These are phyloP conservation scores for Polydesmus complanatus DNA, from an alignment of 2,888 invertebrate species.

Conservation along the genomic window DNA sequence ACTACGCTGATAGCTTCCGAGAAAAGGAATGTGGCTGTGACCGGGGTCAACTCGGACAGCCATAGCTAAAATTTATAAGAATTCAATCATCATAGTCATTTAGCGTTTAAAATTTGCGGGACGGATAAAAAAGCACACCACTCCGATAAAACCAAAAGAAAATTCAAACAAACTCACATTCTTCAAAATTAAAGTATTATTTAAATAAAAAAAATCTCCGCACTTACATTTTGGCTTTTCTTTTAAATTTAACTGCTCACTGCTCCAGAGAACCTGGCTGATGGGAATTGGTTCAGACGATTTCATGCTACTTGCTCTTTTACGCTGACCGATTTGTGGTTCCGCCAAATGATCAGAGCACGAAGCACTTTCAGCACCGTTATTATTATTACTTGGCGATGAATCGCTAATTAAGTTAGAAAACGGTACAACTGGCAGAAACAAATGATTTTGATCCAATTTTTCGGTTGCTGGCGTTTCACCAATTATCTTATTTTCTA, in stretches of 20 bases:
- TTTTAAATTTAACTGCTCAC: conserved; percentile 5
- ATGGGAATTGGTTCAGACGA: conserved; percentile 63
- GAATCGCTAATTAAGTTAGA: too few species aligned
- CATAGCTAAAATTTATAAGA: neutral
- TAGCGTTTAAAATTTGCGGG: too few species aligned
- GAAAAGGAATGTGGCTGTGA: neutral
- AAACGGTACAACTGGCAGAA: neutral
- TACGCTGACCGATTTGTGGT: neutral
- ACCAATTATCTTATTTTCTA: too few species aligned
- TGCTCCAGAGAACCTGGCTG: neutral
- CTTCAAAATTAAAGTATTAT: neutral
- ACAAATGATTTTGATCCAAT: neutral
- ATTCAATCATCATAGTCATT: neutral
- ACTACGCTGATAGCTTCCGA: conserved; percentile 17
- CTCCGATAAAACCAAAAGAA: too few species aligned
- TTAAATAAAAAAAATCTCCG: neutral
- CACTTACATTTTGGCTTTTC: conserved; percentile 11
- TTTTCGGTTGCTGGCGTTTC: neutral
- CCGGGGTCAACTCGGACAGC: conserved; percentile 4
- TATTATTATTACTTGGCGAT: too few species aligned
- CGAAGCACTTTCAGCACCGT: too few species aligned
- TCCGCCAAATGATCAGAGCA: neutral
- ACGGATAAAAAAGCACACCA: too few species aligned
- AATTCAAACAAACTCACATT: neutral
- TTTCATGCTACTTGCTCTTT: conserved; percentile 28